Conservation (phyloP, 2,888 invertebrate species). For the Arrhopalites spinosus region DNA sequence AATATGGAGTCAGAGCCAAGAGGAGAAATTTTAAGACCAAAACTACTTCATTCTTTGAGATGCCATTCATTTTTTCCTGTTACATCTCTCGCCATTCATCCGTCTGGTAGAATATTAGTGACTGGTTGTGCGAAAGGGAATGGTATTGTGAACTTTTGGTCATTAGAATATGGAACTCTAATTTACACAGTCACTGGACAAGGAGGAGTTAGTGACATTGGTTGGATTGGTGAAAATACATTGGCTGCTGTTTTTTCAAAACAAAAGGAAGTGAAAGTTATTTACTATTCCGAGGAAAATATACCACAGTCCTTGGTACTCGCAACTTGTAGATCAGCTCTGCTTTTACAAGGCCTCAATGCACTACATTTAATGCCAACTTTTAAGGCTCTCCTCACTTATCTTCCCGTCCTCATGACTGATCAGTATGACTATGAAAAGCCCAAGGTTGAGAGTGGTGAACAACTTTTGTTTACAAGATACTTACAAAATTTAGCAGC, state of each 20-base stretch:
- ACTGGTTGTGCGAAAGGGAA: slow-evolving; percentile 61
- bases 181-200: slow-evolving; percentile 64
- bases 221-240: slow-evolving; percentile 63
- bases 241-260: slow-evolving; percentile 64
- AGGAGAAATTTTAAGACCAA: slow-evolving; percentile 11
- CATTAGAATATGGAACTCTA: slow-evolving; percentile 65
- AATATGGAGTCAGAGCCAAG: not conserved
- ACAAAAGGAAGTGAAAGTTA: slow-evolving; percentile 60
- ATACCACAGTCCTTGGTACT: slow-evolving; percentile 62
- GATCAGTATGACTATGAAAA: slow-evolving; percentile 62
- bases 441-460: slow-evolving; percentile 65
- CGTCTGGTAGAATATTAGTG: slow-evolving; percentile 64
- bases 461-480: slow-evolving; percentile 66
- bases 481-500: slow-evolving; percentile 66
- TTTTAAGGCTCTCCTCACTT: slow-evolving; percentile 62
- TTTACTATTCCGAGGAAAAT: slow-evolving; percentile 62
- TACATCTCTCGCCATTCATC: slow-evolving; percentile 63
- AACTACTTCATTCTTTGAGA: slow-evolving; percentile 61
- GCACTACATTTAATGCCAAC: slow-evolving; percentile 65
- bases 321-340: slow-evolving; percentile 62
- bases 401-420: slow-evolving; percentile 62
- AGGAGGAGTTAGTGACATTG: slow-evolving; percentile 63
- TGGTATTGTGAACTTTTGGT: slow-evolving; percentile 68
- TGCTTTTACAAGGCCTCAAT: slow-evolving; percentile 64
- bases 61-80: slow-evolving; percentile 66